Base-by-base conservation (phyloP, 2,113 vertebrate genomes). In the Agelaius phoeniceus region DNA sequence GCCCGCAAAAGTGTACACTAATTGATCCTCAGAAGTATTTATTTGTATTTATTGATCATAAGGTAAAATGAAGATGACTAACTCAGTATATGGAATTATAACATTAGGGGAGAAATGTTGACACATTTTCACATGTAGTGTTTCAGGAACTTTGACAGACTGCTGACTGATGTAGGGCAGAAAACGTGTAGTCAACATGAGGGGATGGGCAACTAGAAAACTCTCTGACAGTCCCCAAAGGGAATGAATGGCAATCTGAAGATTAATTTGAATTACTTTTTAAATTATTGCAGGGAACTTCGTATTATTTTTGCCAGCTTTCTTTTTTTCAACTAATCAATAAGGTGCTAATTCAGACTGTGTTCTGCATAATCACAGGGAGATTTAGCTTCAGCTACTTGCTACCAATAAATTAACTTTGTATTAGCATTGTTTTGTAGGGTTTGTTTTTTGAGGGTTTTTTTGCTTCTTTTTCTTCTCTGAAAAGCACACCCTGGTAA, bases 381-480 rank as follows among this genome's bases (percentile, higher is more conserved):
- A 80, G 13, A 27, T 23, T 88, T 48, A 55, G 11, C 41, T 86
- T 92, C 35, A 86, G 11, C 9, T 59, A 13, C 20, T 83, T 75
- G 13, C 15, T 67, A 58, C 43, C 11, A 71, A 57, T n/a, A 85
- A 63, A 63, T 63, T 2, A 77, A 59, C 20, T 63, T 83, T 57
- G 7, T 39, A 7, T 76, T 55, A 72, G 9, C 11, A 35, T 3
- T 3, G 2, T 58, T 74, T 58, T 49, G 10, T 24, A 33, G n/a
- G n/a, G n/a, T n/a, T n/a, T 23, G 3, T 0, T 24, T 13, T 27
- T 44, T 20, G 43, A 19, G 48, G 12, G 4, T 3, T 21, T 24
- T 15, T 3, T 57, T 57, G 20, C 2, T 58, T 57, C 31, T 30
- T 67, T 11, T 55, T 44, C 24, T 86, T 82, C 19, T 62, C 22